Conservation (phyloP, 1,140 invertebrate species). For the Drosophila sucinea region DNA sequence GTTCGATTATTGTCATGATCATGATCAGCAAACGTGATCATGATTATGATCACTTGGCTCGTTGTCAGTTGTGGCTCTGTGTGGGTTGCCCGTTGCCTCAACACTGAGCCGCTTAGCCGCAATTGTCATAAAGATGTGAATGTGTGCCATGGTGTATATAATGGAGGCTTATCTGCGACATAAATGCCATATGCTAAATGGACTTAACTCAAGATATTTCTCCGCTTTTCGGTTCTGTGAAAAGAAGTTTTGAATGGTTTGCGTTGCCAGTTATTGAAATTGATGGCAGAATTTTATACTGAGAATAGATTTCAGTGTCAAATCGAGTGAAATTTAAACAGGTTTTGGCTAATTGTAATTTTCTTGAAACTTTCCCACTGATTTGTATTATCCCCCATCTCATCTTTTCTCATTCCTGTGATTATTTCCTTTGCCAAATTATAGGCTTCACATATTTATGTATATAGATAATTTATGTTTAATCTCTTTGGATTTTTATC, state of each 20-base stretch:
- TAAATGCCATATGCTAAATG: slow-evolving; percentile 79
- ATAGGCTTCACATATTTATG: slow-evolving; percentile 25
- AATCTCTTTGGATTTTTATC: slow-evolving; percentile 42
- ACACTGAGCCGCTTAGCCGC: slow-evolving; percentile 68
- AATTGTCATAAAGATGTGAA: slow-evolving; percentile 66
- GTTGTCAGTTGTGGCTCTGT: slow-evolving; percentile 43
- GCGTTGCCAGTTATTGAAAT: slow-evolving; percentile 56
- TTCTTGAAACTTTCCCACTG: background rate
- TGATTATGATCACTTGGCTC: slow-evolving; percentile 43
- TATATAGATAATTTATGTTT: slow-evolving; percentile 59
- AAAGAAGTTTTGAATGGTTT: slow-evolving; percentile 46
- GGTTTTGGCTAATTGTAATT: slow-evolving; percentile 6
- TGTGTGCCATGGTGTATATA: slow-evolving; percentile 54
- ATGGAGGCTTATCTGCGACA: slow-evolving; percentile 75
- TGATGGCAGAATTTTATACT: slow-evolving; percentile 27
- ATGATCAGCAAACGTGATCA: slow-evolving; percentile 40
- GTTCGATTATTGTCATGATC: slow-evolving; percentile 81
- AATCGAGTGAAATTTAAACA: background rate
- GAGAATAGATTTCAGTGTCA: too few species aligned
- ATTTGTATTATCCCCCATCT: too few species aligned
- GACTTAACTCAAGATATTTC: slow-evolving; percentile 52
- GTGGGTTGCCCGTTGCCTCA: slow-evolving; percentile 4
- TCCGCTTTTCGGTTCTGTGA: slow-evolving; percentile 24
- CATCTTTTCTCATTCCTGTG: background rate
- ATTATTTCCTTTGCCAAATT: slow-evolving; percentile 50